A percentile compares a stretch with the other conserved stretches of the same genome.
phyloP scores from a whole-genome alignment of 2,888 invertebrate genomes.

The Epirrhoe tristata region DNA sequence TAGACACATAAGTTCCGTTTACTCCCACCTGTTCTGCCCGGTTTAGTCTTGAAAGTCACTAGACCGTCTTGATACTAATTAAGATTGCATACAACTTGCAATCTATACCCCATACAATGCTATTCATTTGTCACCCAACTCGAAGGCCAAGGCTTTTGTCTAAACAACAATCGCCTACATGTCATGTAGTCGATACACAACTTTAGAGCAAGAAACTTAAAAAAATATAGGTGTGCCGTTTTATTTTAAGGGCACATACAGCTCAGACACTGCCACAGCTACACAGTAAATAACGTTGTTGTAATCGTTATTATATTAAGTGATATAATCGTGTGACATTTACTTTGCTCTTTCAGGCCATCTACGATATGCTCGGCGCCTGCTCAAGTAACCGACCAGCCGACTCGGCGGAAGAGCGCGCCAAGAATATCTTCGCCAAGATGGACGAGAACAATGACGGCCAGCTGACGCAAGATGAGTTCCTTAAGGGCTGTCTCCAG shows the following conservation, averaged over 20 bases:
- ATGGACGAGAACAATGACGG: conserved; percentile 99
- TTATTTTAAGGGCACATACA: not conserved
- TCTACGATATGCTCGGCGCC: conserved; percentile 99
- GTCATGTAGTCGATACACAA: not conserved
- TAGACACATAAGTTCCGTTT: too few relatives aligned
- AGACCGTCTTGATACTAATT: conserved; percentile 30
- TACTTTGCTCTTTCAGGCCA: conserved; percentile 89
- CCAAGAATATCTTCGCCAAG: conserved; percentile 99
- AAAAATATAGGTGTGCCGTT: too few relatives aligned
- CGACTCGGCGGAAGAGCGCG: conserved; percentile 98
- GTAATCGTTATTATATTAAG: not conserved
- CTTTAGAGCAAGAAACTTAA: too few relatives aligned
- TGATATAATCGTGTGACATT: conserved; percentile 6
- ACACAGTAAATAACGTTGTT: not conserved
- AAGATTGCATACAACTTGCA: conserved; percentile 19
- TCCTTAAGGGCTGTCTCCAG: conserved; percentile 98
- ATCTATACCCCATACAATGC: conserved; percentile 17
- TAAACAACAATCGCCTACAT: not conserved
- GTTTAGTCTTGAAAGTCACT: conserved; percentile 4
- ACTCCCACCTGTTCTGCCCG: too few relatives aligned
- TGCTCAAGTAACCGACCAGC: conserved; percentile 97
- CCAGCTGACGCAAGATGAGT: conserved; percentile 98
- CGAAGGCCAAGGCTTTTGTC: not conserved
- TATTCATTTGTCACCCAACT: conserved; percentile 2
- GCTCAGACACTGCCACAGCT: not conserved